A percentile compares a stretch with the other conserved stretches of the same genome.
Conservation (phyloP, 1,140 invertebrate species). For the Drusus annulatus region DNA sequence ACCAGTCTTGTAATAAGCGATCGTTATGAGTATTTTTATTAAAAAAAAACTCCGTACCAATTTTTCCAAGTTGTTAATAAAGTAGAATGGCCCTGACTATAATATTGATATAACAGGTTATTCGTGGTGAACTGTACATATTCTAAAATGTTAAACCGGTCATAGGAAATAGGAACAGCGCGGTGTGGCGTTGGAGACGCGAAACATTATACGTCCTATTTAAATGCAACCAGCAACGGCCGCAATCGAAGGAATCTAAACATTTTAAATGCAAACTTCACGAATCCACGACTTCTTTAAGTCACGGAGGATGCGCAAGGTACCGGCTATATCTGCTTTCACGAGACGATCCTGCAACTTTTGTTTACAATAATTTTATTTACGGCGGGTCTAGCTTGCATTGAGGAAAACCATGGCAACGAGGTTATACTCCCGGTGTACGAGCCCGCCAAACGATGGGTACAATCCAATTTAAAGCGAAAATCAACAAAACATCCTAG, state of each 20-base stretch:
- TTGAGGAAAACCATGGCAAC: too few relatives aligned
- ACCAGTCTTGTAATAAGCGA: too few relatives aligned
- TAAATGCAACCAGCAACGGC: background rate
- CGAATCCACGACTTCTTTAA: background rate
- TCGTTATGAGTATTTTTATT: too few relatives aligned
- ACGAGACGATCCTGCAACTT: background rate
- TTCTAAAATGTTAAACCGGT: slow-evolving; percentile 13
- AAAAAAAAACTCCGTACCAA: too few relatives aligned
- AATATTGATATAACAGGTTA: slow-evolving; percentile 1
- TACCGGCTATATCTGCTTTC: background rate
- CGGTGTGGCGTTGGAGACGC: background rate
- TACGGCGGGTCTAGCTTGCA: too few relatives aligned
- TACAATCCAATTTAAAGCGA: too few relatives aligned
- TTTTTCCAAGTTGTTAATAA: background rate
- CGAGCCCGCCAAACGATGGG: too few relatives aligned
- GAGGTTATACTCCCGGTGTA: too few relatives aligned
- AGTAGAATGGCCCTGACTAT: slow-evolving; percentile 8
- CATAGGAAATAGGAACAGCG: too few relatives aligned
- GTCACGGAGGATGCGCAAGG: background rate
- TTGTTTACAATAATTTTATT: too few relatives aligned
- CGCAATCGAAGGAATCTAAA: background rate
- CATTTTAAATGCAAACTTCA: slow-evolving; percentile 12
- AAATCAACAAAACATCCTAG: too few relatives aligned
- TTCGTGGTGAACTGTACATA: background rate
- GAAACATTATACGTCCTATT: background rate